Base-by-base conservation (phyloP, 2,888 invertebrate genomes). In the Ophion obscuratus region DNA sequence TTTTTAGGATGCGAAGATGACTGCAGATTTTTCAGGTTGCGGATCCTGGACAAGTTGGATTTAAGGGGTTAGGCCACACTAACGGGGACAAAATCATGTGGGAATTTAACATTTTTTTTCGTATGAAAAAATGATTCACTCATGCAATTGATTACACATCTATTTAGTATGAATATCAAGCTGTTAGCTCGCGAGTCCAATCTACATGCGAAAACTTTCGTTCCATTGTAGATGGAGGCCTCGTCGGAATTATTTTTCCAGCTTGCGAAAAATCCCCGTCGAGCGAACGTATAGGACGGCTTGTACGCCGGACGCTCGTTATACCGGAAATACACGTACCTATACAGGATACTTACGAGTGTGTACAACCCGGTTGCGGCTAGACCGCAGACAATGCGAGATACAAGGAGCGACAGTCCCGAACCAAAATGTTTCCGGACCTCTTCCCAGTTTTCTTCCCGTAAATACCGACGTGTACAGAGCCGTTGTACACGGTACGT, bases 351-450 rank as follows among this genome's bases (percentile, higher is more conserved):
- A 47, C 62, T 79, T 62, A 71, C 74, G 17, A 53, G 57, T 64
- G 24, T 64, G 62, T 79, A 64, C 14, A 61, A 53, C 53, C 57
- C 57, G n/a, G 62, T 79, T 53, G 71, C 44, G 79, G 62, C 24
- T 71, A 53, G 36, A 53, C 14, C 11, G 59, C 40, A 81, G 74
- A 81, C 74, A 81, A 81, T 71, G 44, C 62, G 47, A 79, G 79
- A 71, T 79, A 71, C 79, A 40, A 73, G 81, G 57, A 81, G 74
- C 44, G 66, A 81, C 66, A 74, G 57, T 61, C 24, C n/a, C 74
- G 44, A 61, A 59, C 74, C 73, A 67, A 67, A 74, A 81, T 81
- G 74, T 81, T 74, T 67, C 31, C 67, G 74, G 31, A 67, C 57
- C 57, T 81, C 53, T 53, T 53, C 57, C 31, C 14, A 24, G 67